These are phyloP conservation scores for Indicator maculatus DNA, from an alignment of 2,113 vertebrate species.

Conservation along the genomic window DNA sequence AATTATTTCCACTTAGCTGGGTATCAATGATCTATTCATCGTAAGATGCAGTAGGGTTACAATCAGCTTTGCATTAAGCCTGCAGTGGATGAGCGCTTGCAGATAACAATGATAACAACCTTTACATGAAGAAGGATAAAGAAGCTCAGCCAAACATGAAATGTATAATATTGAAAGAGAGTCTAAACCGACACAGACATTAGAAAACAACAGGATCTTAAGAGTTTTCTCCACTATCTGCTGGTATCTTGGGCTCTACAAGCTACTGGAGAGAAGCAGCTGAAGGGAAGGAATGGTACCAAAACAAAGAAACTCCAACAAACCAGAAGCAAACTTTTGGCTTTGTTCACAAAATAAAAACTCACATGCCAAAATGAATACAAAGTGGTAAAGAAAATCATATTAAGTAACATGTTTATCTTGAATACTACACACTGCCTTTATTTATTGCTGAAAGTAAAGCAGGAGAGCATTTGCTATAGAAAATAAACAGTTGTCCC, in stretches of 20 bases:
- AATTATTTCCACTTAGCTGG: slow-evolving; percentile 94
- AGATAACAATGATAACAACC: slow-evolving; percentile 72
- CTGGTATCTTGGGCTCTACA: slow-evolving; percentile 27
- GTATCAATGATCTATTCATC: slow-evolving; percentile 91
- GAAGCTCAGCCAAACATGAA: slow-evolving; percentile 38
- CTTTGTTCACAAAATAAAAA: slow-evolving; percentile 25
- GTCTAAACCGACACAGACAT: slow-evolving; percentile 7
- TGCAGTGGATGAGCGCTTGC: slow-evolving; percentile 77
- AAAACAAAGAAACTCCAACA: slow-evolving; percentile 57
- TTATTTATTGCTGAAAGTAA: slow-evolving; percentile 12
- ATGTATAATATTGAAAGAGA: slow-evolving; percentile 26
- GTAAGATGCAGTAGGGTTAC: slow-evolving; percentile 76
- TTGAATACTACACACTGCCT: neutral
- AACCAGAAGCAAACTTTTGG: neutral
- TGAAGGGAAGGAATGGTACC: slow-evolving; percentile 47
- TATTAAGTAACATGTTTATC: neutral
- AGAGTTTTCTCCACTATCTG: slow-evolving; percentile 55
- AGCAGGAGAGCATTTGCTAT: neutral
- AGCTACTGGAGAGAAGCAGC: slow-evolving; percentile 64
- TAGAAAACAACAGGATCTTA: slow-evolving; percentile 30
- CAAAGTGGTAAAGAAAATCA: neutral
- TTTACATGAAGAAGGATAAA: slow-evolving; percentile 60
- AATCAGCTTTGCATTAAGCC: slow-evolving; percentile 78
- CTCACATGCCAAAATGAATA: slow-evolving; percentile 16
- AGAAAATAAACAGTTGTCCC: neutral